These are phyloP conservation scores for Pecten maximus DNA, from an alignment of 2,888 invertebrate species.

Conservation along the genomic window DNA sequence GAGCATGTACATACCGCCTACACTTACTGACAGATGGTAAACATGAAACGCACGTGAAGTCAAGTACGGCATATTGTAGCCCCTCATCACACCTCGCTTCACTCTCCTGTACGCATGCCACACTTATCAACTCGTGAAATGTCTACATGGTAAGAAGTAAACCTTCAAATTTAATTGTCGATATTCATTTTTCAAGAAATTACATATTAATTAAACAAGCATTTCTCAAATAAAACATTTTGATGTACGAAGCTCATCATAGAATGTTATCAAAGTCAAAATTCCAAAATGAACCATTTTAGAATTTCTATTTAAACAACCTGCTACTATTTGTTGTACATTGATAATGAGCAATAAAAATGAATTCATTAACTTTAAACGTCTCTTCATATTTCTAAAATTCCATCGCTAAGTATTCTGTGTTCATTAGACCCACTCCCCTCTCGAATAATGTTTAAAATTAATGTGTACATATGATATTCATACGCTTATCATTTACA, in stretches of 20 bases:
- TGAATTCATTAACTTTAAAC: too few relatives aligned
- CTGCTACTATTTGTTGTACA: too few relatives aligned
- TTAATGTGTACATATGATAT: not conserved
- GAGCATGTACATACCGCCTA: not conserved
- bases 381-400: not conserved
- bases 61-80: not conserved
- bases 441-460: not conserved
- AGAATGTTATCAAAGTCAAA: too few relatives aligned
- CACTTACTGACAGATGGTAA: conserved; percentile 2
- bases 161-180: too few relatives aligned
- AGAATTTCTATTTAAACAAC: too few relatives aligned
- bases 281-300: too few relatives aligned
- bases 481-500: not conserved
- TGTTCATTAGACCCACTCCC: not conserved
- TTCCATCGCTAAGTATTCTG: not conserved
- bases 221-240: too few relatives aligned
- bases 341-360: not conserved
- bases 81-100: not conserved
- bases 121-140: not conserved
- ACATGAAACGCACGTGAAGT: not conserved
- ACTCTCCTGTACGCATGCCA: not conserved
- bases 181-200: too few relatives aligned
- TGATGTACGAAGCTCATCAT: too few relatives aligned
- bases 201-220: too few relatives aligned
- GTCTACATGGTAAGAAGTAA: too few relatives aligned